A percentile compares a stretch with the other conserved stretches of the same genome.
phyloP scores from a whole-genome alignment of 1,140 invertebrate genomes.

The Stegodyphus dumicola region DNA sequence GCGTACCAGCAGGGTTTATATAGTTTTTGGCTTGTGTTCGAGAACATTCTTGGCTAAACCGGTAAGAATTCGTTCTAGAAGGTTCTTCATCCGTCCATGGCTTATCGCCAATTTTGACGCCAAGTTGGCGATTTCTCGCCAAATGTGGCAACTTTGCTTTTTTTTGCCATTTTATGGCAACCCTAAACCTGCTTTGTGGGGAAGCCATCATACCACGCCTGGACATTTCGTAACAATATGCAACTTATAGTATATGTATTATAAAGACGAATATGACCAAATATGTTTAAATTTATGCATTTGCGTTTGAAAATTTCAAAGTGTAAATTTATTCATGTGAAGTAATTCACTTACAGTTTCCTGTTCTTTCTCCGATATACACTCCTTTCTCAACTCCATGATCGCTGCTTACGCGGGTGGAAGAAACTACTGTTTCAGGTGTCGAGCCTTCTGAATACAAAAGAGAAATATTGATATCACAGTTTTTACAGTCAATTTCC shows the following conservation, averaged over 20 bases:
- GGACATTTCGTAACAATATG: too few species aligned
- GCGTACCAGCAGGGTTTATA: too few species aligned
- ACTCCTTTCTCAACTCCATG: slow-evolving; percentile 10
- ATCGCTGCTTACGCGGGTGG: background rate
- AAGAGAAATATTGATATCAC: slow-evolving; percentile 11
- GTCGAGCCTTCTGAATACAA: background rate
- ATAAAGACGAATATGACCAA: background rate
- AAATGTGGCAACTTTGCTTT: too few species aligned
- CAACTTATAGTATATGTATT: background rate
- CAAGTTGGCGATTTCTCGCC: too few species aligned
- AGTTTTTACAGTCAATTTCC: slow-evolving; percentile 29
- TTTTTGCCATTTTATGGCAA: too few species aligned
- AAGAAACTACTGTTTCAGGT: background rate
- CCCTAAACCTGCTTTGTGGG: too few species aligned
- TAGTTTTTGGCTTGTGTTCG: too few species aligned
- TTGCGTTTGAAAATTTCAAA: background rate
- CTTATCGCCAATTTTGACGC: too few species aligned
- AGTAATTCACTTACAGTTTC: slow-evolving; percentile 26
- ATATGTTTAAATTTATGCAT: background rate
- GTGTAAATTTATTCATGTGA: background rate
- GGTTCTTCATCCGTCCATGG: too few species aligned
- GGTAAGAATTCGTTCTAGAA: too few species aligned
- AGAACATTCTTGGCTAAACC: too few species aligned
- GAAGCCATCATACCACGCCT: too few species aligned
- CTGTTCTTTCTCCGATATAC: background rate